Base-by-base conservation (phyloP, 2,888 invertebrate genomes). In the Sarcophaga variegata region DNA sequence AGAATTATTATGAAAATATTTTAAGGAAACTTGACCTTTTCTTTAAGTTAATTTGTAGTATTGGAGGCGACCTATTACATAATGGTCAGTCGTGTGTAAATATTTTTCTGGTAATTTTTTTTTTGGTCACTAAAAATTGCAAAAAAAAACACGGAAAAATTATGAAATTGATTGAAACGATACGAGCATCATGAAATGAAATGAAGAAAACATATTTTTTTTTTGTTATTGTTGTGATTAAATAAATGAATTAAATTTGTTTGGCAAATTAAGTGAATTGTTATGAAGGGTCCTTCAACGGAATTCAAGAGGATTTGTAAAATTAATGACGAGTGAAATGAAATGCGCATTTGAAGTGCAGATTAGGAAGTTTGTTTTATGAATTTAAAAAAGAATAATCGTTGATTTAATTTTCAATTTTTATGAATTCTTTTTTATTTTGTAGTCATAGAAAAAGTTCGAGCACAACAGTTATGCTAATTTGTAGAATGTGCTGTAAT, bases 81-180 rank as follows among this genome's bases (percentile, higher is more conserved):
- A 74, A 83, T 72, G 72, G 63, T 83, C 77, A 86, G 63, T 86
- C 86, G 80, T 86, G 86, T 86, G 83, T 86, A 81, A 83, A 59
- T 75, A 14, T 69, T 69, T 62, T 59, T n/a, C 20, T 17, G 17
- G 17, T 14, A 54, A 54, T 17, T 25, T 14, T 10, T 59, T 67
- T 63, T 37, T 64, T 8, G 27, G 63, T 78, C 77, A 81, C 49
- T 22, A 82, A 62, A 49, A 54, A 54, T 17, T 54, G 14, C 2
- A 54, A 64, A 71, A 37, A 20, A 37, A 10, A 10, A 37, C 1
- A 8, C 8, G 8, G 37, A 37, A 37, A 79, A 82, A 79, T 80
- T 77, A 86, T 75, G 54, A 25, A 79, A 76, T 79, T 79, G 20
- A 70, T 80, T 66, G 70, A 66, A 62, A 20, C 49, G 66, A 72